Percentiles rank a stretch among this genome's conserved stretches.
Evolutionary conservation across 2,113 vertebrate species (phyloP).

Genomic region (Crotalus horridus): DNA sequence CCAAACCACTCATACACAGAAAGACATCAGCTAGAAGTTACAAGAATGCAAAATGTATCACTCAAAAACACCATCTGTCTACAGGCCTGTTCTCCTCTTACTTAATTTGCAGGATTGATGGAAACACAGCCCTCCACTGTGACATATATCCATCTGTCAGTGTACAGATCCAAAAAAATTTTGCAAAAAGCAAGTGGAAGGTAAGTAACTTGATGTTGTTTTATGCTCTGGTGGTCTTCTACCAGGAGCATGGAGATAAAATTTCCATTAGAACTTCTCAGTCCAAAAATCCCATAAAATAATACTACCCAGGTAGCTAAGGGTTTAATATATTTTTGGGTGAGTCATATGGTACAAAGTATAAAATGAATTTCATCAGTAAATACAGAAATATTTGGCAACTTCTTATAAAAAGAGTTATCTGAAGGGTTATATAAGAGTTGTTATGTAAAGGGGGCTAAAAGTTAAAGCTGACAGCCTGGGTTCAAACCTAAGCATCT

Average conservation of each 20-base stretch:
- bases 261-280: neutral
- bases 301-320: neutral
- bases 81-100: slow-evolving; percentile 44
- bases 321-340: neutral
- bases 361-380: neutral
- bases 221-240: neutral
- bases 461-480: neutral
- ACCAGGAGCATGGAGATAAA: neutral
- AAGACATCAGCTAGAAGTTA: slow-evolving; percentile 44
- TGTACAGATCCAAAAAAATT: slow-evolving; percentile 90
- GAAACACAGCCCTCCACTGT: slow-evolving; percentile 79
- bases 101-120: slow-evolving; percentile 81
- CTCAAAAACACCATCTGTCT: slow-evolving; percentile 62
- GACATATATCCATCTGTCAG: slow-evolving; percentile 89
- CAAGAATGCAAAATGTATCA: slow-evolving; percentile 54
- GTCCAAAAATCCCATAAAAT: neutral
- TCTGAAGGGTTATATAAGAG: neutral
- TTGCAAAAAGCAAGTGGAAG: slow-evolving; percentile 92
- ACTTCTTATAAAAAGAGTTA: neutral
- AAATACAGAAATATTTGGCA: neutral
- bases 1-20: slow-evolving; percentile 41
- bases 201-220: slow-evolving; percentile 63
- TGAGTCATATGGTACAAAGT: neutral
- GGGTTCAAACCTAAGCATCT: neutral
- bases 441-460: neutral